These are phyloP conservation scores for Cheilosia impressa DNA, from an alignment of 2,888 invertebrate species.

Conservation along the genomic window DNA sequence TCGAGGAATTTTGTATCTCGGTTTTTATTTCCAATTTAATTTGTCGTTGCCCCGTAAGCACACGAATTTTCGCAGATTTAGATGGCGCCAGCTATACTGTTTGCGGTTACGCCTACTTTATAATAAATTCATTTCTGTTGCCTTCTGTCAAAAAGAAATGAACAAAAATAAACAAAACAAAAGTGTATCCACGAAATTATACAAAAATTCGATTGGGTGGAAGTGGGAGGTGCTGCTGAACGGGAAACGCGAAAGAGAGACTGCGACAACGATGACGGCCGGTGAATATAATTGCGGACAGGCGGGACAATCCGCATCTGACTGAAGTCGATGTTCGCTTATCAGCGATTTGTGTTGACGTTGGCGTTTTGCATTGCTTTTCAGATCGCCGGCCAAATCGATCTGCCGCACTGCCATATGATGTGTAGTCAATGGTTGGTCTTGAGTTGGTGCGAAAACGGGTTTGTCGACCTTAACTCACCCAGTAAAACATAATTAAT, in stretches of 20 bases:
- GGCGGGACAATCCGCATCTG: not conserved
- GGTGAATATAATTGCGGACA: not conserved
- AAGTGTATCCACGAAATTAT: not conserved
- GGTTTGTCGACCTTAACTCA: slow-evolving; percentile 65
- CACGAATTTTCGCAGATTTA: slow-evolving; percentile 22
- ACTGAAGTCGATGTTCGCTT: slow-evolving; percentile 36
- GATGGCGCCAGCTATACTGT: slow-evolving; percentile 51
- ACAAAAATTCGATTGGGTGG: not conserved
- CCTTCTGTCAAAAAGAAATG: not conserved
- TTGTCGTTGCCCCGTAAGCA: slow-evolving; percentile 7
- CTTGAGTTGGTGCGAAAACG: slow-evolving; percentile 32
- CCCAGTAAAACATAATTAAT: slow-evolving; percentile 62
- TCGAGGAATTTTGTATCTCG: slow-evolving; percentile 11
- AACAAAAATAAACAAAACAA: not conserved
- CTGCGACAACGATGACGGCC: not conserved
- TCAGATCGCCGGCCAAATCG: slow-evolving; percentile 23
- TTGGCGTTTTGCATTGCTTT: slow-evolving; percentile 19
- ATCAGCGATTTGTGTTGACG: slow-evolving; percentile 24
- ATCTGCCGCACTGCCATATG: not conserved
- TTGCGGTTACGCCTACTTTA: slow-evolving; percentile 47
- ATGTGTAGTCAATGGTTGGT: not conserved
- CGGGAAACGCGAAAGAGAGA: not conserved
- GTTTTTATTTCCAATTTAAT: slow-evolving; percentile 19
- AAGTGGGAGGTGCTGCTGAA: not conserved
- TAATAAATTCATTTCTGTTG: slow-evolving; percentile 5